Conservation (phyloP, 2,888 invertebrate genomes). For the Agonopterix arenella region DNA sequence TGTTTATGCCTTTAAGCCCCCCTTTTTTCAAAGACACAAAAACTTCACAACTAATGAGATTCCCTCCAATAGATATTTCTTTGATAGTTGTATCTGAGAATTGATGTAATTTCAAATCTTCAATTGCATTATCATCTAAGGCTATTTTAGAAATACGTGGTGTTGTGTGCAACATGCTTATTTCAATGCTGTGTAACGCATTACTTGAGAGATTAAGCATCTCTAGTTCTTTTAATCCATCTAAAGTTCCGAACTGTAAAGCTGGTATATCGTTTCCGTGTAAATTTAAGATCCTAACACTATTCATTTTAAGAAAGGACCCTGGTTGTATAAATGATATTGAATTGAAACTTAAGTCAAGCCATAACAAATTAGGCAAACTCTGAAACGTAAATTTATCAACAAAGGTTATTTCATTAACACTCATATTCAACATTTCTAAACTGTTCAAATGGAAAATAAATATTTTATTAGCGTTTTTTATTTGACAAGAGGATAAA, state of each 20-base stretch:
- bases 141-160: slow-evolving; percentile 7
- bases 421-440: slow-evolving; percentile 13
- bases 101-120: slow-evolving; percentile 10
- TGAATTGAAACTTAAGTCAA: slow-evolving; percentile 19
- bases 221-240: slow-evolving; percentile 13
- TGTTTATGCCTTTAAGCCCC: slow-evolving; percentile 3
- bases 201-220: slow-evolving; percentile 16
- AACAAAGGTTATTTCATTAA: slow-evolving; percentile 14
- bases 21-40: slow-evolving; percentile 14
- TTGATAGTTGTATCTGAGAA: slow-evolving; percentile 9
- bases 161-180: slow-evolving; percentile 12
- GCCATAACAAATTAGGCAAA: slow-evolving; percentile 10
- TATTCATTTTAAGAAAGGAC: slow-evolving; percentile 13
- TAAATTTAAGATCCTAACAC: slow-evolving; percentile 12
- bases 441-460: slow-evolving; percentile 12
- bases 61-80: slow-evolving; percentile 17
- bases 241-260: slow-evolving; percentile 19
- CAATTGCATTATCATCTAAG: slow-evolving; percentile 18
- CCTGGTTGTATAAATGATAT: slow-evolving; percentile 21
- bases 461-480: slow-evolving; percentile 8
- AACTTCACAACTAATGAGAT: slow-evolving; percentile 16
- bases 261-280: slow-evolving; percentile 13
- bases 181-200: slow-evolving; percentile 13
- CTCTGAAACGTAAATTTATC: slow-evolving; percentile 18
- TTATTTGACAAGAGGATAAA: slow-evolving; percentile 15